Evolutionary conservation across 2,113 vertebrate species (phyloP), one percentile per base, ranked within the genome.

Genomic region (Oreochromis aureus): DNA sequence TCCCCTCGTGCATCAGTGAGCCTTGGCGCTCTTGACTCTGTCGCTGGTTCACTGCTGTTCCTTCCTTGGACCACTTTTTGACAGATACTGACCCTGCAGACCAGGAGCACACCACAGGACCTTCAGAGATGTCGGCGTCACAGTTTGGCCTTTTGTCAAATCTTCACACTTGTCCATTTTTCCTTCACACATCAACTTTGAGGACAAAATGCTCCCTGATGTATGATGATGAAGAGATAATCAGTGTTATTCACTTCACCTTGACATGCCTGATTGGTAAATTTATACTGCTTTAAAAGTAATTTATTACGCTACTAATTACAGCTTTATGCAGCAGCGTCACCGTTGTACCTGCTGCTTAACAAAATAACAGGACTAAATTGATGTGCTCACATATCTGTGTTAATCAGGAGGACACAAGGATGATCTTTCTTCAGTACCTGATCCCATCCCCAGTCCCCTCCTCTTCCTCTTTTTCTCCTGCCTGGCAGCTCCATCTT

Each of bases 161-260:
- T 32, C 56, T 30, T 30, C 27, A 16, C 1, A 7, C 7, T 30
- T 59, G 24, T 58, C 55, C 15, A 7, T 58, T 58, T 58, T 58
- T 58, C 56, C 56, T 58, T 58, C 56, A 30, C 56, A 9, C 24
- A 59, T 13, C 55, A 58, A 58, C 55, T 58, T 15, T 2, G 55
- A 0, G 55, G 55, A 58, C 24, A 58, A 58, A 59, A 58, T 30
- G 56, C 13, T 58, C 7, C 56, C 24, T 1, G 7, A 3, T 58
- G 0, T 3, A 58, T 7, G 15, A 16, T 0, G 56, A 59, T 59
- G 56, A 1, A 30, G 56, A 16, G 0, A 39, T 39, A 39, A 10
- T 16, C 56, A 59, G 56, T 1, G 0, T 59, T 3, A 59, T 16
- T 59, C 56, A 59, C 56, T 0, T 59, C 56, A 59, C 56, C 24